Base-by-base conservation (phyloP, 2,888 invertebrate genomes). In the Euclidia mi region DNA sequence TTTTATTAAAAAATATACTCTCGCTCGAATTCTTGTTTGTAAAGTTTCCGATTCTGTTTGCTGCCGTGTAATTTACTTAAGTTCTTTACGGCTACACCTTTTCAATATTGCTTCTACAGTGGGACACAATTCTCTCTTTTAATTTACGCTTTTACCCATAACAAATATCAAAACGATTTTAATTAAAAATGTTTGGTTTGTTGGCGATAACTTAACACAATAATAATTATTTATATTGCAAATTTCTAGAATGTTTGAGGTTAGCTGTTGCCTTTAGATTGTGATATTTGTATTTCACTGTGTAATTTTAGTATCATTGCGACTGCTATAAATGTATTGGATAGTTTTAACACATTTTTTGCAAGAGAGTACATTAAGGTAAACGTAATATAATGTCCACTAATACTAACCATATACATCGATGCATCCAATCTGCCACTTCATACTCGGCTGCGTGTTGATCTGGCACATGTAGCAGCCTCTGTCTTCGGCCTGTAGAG, bases 391-490 rank as follows among this genome's bases (percentile, higher is more conserved):
- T 6, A 25, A 25, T 25, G 7, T 25, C 6, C 11, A 18, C 14
- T n/a, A n/a, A n/a, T 14, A 91, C 96, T 95, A 87, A 98, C 98
- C 98, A 85, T 97, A 97, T 11, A 98, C 98, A 85, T 98, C 98
- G 59, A 98, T 96, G 83, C 98, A 98, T 6, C 98, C 98, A 53
- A 97, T 95, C 90, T 98, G 97, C 85, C 97, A 97, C 90, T 97
- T 98, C 97, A 98, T 97, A 49, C 96, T 96, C 62, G 96, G 97
- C 72, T 93, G 93, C 0, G 98, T 98, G 92, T 98, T 98, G 81
- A 98, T 98, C 95, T 98, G 98, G 84, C 98, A 98, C 97, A 98
- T 98, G 91, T 98, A 98, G 87, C 98, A 98, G 61, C 97, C 98
- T 38, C 97, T 95, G 89, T 98, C 98, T 31, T 96, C 95, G 78